Percentiles rank a stretch among this genome's conserved stretches.
Evolutionary conservation across 2,113 vertebrate species (phyloP).

Genomic region (Stegastes partitus): DNA sequence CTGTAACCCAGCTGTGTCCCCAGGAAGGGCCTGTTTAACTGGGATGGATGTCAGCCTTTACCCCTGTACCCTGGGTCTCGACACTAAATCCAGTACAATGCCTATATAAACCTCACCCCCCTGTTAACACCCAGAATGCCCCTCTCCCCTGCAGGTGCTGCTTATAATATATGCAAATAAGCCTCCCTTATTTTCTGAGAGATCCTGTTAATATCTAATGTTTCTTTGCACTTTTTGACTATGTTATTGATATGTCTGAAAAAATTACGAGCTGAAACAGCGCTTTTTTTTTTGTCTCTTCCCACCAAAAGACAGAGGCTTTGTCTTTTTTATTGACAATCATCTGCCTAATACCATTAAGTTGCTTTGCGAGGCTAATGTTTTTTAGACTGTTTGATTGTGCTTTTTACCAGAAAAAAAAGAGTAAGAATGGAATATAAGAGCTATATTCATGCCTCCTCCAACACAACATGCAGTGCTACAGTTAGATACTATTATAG

Average conservation of each 20-base stretch:
- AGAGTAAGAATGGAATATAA: constrained; percentile 53
- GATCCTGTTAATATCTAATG: constrained; percentile 54
- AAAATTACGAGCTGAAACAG: constrained; percentile 36
- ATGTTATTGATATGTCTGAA: constrained; percentile 53
- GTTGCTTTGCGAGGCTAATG: constrained; percentile 60
- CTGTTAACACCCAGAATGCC: constrained; percentile 61
- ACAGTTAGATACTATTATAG: constrained; percentile 13
- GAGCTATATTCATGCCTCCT: constrained; percentile 53
- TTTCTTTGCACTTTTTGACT: constrained; percentile 78
- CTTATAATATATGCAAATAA: constrained; percentile 89
- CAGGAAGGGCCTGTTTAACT: constrained; percentile 56
- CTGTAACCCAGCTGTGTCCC: constrained; percentile 49
- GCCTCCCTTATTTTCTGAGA: constrained; percentile 79
- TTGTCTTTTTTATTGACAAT: constrained; percentile 77
- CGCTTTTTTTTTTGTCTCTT: constrained; percentile 41
- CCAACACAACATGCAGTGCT: constrained; percentile 43
- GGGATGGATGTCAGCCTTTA: constrained; percentile 68
- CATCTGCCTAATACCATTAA: constrained; percentile 57
- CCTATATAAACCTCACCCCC: constrained; percentile 41
- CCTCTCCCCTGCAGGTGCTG: constrained; percentile 85
- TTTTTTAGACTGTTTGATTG: constrained; percentile 59
- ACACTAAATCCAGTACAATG: constrained; percentile 43
- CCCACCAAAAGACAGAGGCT: constrained; percentile 57
- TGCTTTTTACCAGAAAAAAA: constrained; percentile 49
- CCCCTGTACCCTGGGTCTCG: constrained; percentile 50